These are phyloP conservation scores for Crypturellus undulatus DNA, from an alignment of 2,113 vertebrate species.

Conservation along the genomic window DNA sequence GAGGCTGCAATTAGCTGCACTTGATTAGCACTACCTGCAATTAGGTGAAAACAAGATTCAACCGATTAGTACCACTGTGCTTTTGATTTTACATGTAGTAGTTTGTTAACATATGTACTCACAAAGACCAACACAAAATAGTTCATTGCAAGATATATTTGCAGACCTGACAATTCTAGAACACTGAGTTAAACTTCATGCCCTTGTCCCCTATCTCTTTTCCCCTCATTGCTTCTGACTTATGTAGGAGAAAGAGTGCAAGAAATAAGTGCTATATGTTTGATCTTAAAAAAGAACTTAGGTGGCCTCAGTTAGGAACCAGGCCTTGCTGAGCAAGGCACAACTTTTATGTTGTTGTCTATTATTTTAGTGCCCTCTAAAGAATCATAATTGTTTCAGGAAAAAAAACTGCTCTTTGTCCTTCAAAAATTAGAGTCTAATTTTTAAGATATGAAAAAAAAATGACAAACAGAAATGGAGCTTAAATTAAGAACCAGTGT, in stretches of 20 bases:
- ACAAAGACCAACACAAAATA: background rate
- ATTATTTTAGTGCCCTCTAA: background rate
- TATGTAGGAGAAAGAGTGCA: background rate
- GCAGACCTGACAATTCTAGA: background rate
- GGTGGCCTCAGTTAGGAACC: background rate
- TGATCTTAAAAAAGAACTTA: background rate
- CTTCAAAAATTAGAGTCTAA: background rate
- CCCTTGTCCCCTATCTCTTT: background rate
- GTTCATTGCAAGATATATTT: background rate
- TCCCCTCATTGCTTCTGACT: background rate
- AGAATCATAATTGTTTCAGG: background rate
- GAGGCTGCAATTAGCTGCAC: background rate
- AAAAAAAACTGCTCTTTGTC: background rate
- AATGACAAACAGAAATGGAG: background rate
- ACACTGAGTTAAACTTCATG: background rate
- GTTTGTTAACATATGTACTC: background rate
- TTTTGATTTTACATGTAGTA: background rate
- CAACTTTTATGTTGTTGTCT: background rate
- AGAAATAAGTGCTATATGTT: background rate
- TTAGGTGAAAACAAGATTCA: background rate
- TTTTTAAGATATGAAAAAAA: background rate
- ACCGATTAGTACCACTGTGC: background rate
- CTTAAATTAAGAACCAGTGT: background rate
- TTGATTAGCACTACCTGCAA: background rate
- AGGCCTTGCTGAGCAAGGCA: background rate